Evolutionary conservation across 2,888 invertebrate genomes (phyloP).

Genomic region (Schizotus pectinicornis): DNA sequence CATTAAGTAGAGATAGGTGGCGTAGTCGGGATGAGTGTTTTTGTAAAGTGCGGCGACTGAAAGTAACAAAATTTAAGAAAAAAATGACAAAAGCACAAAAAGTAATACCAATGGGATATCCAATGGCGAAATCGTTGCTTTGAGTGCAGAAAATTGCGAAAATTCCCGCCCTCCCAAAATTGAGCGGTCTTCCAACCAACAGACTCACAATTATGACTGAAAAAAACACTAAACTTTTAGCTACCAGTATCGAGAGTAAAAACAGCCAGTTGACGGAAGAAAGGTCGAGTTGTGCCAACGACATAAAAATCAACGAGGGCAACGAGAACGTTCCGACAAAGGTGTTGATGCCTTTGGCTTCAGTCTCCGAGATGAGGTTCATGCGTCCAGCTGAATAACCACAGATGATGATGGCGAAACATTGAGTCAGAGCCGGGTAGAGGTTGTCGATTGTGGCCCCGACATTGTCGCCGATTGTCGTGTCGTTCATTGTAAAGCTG

Average conservation of each 20-base stretch:
- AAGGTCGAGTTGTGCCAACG: slow-evolving; percentile 84
- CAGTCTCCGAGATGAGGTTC: slow-evolving; percentile 80
- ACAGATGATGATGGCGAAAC: slow-evolving; percentile 88
- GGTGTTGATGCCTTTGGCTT: slow-evolving; percentile 88
- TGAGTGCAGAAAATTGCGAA: slow-evolving; percentile 96
- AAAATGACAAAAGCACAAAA: background rate
- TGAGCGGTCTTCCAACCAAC: slow-evolving; percentile 78
- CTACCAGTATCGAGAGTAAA: slow-evolving; percentile 80
- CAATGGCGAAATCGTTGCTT: slow-evolving; percentile 97
- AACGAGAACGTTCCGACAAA: slow-evolving; percentile 94
- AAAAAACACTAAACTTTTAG: slow-evolving; percentile 86
- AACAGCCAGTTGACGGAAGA: slow-evolving; percentile 90
- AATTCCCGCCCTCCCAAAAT: slow-evolving; percentile 85
- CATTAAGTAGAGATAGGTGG: slow-evolving; percentile 88
- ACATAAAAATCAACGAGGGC: slow-evolving; percentile 90
- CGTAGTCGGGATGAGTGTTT: slow-evolving; percentile 86
- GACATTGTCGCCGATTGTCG: slow-evolving; percentile 20
- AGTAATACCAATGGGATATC: slow-evolving; percentile 88
- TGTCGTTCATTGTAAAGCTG: background rate
- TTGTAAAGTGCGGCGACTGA: slow-evolving; percentile 85
- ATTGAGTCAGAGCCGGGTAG: slow-evolving; percentile 89
- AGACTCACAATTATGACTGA: slow-evolving; percentile 78
- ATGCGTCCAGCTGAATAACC: slow-evolving; percentile 90
- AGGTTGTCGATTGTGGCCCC: slow-evolving; percentile 73
- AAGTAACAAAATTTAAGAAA: slow-evolving; percentile 37